A percentile compares a stretch with the other conserved stretches of the same genome.
Conservation (phyloP, 2,888 invertebrate genomes). For the Hirtodrosophila confusa region DNA sequence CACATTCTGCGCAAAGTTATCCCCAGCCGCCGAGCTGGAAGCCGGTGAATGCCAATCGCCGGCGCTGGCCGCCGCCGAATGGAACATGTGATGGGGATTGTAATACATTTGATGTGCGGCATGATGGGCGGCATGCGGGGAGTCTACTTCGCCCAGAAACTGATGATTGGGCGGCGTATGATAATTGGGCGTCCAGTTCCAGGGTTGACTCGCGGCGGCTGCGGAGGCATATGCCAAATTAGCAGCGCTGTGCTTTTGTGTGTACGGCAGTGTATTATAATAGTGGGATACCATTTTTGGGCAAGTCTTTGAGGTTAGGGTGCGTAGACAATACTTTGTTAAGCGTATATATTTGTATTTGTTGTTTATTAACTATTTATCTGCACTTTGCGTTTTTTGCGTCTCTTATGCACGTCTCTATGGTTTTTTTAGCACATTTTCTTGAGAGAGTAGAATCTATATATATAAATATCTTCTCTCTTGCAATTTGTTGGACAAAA, state of each 20-base stretch:
- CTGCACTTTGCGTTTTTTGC: background rate
- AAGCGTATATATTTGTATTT: background rate
- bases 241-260: conserved; percentile 86
- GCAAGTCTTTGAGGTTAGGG: conserved; percentile 44
- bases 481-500: no score
- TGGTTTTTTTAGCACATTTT: conserved; percentile 11
- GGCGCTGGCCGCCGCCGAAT: conserved; percentile 80
- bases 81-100: conserved; percentile 85
- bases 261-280: conserved; percentile 88
- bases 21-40: conserved; percentile 67
- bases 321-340: background rate
- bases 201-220: conserved; percentile 80
- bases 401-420: conserved; percentile 24
- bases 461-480: no score
- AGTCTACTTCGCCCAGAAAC: conserved; percentile 84
- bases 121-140: conserved; percentile 83
- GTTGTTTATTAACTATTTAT: conserved; percentile 2
- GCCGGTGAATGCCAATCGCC: conserved; percentile 82
- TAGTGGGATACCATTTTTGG: conserved; percentile 88
- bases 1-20: conserved; percentile 78
- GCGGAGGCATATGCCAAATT: conserved; percentile 85
- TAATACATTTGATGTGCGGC: conserved; percentile 84
- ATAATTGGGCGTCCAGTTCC: conserved; percentile 85
- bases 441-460: no score
- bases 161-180: conserved; percentile 84